Evolutionary conservation across 1,140 invertebrate genomes (phyloP), one percentile per base, ranked within the genome.

Genomic region (Matsumurasca onukii): DNA sequence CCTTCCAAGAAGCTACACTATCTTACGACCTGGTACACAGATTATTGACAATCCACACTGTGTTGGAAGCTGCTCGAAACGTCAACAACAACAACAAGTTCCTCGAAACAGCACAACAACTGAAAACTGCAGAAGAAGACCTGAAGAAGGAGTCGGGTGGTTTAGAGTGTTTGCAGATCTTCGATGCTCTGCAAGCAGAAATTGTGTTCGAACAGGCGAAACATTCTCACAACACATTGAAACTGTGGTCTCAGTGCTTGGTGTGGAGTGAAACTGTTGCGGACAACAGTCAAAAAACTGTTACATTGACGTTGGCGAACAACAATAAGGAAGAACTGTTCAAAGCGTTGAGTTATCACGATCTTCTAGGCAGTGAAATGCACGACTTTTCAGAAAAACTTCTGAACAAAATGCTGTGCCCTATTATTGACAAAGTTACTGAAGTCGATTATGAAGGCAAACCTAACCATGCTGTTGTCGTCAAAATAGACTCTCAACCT

Each of bases 261-360:
- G 61, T 29, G 29, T 61, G 29, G 27, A 31, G 25, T 55, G 55
- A 24, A 63, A 67, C 67, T 52, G 20, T 34, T 49, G n/a, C 13
- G 12, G 20, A n/a, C 31, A 31, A 24, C 22, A 48, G n/a, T 30
- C 66, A 12, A 13, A 49, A 17, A n/a, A 67, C 13, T 51, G 39
- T 31, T 12, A 25, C 15, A n/a, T 27, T 59, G 2, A 2, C 25
- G 2, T 9, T 59, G 25, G 24, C 15, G 1, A 45, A 45, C 5
- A 66, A 67, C 31, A n/a, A 48, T 29, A 34, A 57, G 3, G 67
- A 71, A 52, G 31, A 62, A 57, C 30, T 69, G 15, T 45, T 69
- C 3, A 66, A 71, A 55, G 68, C 70, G 12, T 39, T 71, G 29
- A 20, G 63, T 34, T 27, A 68, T 20, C 69, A 61, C 59, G 65